Conservation (phyloP, 2,888 invertebrate genomes). For the Eupelmus urozonus region DNA sequence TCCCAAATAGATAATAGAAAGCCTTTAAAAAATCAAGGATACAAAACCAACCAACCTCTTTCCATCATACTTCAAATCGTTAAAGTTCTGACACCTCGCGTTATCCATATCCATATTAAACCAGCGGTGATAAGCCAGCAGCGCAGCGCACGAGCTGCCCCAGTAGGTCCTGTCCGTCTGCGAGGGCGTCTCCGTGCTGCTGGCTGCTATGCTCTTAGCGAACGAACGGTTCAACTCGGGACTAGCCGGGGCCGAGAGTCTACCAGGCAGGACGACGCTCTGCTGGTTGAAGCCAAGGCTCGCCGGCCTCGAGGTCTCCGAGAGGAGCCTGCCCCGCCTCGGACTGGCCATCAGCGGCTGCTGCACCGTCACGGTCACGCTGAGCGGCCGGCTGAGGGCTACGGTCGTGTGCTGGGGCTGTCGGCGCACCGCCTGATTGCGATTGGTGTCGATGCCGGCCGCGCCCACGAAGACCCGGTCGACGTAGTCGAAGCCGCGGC, state of each 20-base stretch:
- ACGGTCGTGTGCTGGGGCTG: conserved; percentile 83
- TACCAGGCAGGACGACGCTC: conserved; percentile 71
- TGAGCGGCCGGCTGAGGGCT: conserved; percentile 81
- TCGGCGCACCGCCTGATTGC: conserved; percentile 79
- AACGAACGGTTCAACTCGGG: conserved; percentile 74
- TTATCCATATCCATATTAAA: conserved; percentile 76
- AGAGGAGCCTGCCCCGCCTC: conserved; percentile 77
- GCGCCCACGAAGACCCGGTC: conserved; percentile 86
- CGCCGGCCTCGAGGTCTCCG: conserved; percentile 79
- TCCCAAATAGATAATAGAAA: too few species aligned
- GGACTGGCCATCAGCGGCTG: conserved; percentile 77
- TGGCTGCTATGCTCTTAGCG: conserved; percentile 65
- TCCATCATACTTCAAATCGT: conserved; percentile 71
- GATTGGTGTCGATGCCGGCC: conserved; percentile 80
- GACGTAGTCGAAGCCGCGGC: conserved; percentile 91
- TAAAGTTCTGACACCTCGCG: conserved; percentile 63
- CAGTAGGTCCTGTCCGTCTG: conserved; percentile 73
- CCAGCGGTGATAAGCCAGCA: conserved; percentile 78
- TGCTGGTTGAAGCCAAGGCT: conserved; percentile 54
- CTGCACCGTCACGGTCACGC: conserved; percentile 82
- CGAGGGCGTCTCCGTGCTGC: conserved; percentile 53
- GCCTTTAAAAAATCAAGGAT: too few species aligned
- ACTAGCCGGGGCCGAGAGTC: conserved; percentile 74
- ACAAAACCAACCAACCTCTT: conserved; percentile 68
- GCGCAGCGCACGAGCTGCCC: conserved; percentile 73